Conservation (phyloP, 2,113 vertebrate species). For the Dolichotis patagonum region DNA sequence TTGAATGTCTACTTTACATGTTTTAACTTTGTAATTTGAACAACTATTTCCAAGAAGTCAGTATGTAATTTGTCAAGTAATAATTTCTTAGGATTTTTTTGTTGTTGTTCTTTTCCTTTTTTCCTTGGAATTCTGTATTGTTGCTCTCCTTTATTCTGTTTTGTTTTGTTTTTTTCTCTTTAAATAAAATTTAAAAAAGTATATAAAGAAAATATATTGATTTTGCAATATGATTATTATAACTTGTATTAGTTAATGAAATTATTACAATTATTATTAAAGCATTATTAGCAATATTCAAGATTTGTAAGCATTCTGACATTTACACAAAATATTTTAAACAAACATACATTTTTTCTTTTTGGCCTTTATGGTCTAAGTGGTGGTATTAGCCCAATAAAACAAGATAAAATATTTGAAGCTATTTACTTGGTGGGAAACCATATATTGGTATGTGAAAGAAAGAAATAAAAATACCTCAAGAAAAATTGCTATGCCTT, state of each 20-base stretch:
- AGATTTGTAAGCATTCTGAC: not conserved
- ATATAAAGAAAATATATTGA: conserved; percentile 27
- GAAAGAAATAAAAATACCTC: not conserved
- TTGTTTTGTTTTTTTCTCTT: too few species aligned
- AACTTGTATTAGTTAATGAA: conserved; percentile 12
- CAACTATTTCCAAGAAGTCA: too few species aligned
- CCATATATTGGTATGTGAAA: not conserved
- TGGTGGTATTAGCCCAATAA: not conserved
- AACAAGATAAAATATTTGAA: conserved; percentile 3
- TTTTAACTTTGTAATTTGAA: too few species aligned
- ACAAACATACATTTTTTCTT: not conserved
- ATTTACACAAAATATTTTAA: not conserved
- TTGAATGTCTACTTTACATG: too few species aligned
- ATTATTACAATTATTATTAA: conserved; percentile 14
- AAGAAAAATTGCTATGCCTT: not conserved
- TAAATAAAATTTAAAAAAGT: too few species aligned
- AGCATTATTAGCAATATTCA: not conserved
- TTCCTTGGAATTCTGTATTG: too few species aligned
- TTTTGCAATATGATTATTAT: conserved; percentile 9
- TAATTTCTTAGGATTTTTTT: too few species aligned
- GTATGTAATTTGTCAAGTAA: too few species aligned
- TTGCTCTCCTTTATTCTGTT: too few species aligned
- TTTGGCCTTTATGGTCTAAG: not conserved
- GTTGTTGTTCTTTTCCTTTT: too few species aligned
- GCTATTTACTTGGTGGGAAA: not conserved